These are phyloP conservation scores for Cylas formicarius DNA, from an alignment of 1,140 invertebrate genomes.

Conservation along the genomic window DNA sequence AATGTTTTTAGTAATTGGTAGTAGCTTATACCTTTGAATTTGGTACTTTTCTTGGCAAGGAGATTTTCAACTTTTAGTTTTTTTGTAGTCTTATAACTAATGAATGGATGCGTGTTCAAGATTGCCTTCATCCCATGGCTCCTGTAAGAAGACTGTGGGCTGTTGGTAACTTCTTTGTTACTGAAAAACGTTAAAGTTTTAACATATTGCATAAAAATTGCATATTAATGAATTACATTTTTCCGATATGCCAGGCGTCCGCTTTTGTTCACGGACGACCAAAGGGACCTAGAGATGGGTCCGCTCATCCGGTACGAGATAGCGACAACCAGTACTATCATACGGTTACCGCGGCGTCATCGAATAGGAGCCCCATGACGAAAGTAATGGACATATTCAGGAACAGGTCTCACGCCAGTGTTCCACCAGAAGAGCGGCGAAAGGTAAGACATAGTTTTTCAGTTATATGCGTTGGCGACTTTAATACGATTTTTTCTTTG, in stretches of 20 bases:
- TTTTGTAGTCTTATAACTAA: no score
- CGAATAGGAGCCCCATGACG: conserved; percentile 62
- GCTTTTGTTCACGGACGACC: conserved; percentile 35
- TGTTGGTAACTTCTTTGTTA: no score
- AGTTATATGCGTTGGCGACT: conserved; percentile 5
- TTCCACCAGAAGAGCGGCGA: conserved; percentile 62
- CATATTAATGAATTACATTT: no score
- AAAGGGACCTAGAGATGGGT: conserved; percentile 51
- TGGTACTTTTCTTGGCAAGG: no score
- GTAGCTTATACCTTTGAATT: no score
- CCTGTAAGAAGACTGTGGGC: no score
- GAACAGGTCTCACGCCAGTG: conserved; percentile 65
- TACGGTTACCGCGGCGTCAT: conserved; percentile 53
- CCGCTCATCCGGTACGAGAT: conserved; percentile 54
- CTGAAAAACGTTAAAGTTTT: no score
- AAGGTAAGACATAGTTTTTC: conserved; percentile 54
- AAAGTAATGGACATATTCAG: conserved; percentile 88
- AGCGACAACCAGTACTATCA: conserved; percentile 61
- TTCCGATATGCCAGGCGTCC: conserved; percentile 44
- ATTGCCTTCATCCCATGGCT: no score
- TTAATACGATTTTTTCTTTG: background rate
- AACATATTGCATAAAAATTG: no score
- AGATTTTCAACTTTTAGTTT: no score
- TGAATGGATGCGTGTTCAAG: no score
- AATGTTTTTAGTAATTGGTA: no score